Percentiles rank a stretch among this genome's conserved stretches.
Evolutionary conservation across 1,140 invertebrate genomes (phyloP).

Genomic region (Drosophila pectinifera): DNA sequence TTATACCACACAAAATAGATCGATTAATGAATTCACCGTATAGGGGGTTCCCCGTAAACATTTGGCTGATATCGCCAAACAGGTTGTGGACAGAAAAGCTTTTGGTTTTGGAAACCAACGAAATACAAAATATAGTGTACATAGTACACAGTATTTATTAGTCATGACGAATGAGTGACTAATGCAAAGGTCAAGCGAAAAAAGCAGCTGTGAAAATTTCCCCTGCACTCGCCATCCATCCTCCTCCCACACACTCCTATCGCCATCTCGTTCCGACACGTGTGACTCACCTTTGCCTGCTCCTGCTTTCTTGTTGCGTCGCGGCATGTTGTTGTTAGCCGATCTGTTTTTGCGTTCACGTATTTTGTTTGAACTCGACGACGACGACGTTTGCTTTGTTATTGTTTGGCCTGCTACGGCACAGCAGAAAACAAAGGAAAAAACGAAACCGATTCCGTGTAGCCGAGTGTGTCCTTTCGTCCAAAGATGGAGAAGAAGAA

Average conservation of each 20-base stretch:
- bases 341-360: conserved; percentile 49
- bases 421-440: conserved; percentile 24
- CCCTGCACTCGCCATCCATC: conserved; percentile 8
- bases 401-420: conserved; percentile 40
- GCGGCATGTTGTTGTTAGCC: conserved; percentile 67
- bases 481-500: conserved; percentile 5
- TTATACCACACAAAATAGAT: neutral
- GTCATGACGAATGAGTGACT: conserved; percentile 43
- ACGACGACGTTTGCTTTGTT: conserved; percentile 45
- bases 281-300: conserved; percentile 80
- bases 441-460: conserved; percentile 26
- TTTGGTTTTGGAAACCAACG: conserved; percentile 35
- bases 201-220: conserved; percentile 36
- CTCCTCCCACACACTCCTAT: conserved; percentile 3
- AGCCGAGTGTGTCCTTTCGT: conserved; percentile 43
- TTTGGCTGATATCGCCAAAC: conserved; percentile 72
- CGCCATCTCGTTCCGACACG: conserved; percentile 11
- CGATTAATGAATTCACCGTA: neutral
- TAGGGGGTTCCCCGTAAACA: conserved; percentile 13
- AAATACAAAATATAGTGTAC: conserved; percentile 28
- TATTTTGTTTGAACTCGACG: conserved; percentile 52
- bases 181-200: conserved; percentile 45
- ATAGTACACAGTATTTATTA: conserved; percentile 34
- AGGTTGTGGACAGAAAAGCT: conserved; percentile 68
- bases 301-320: conserved; percentile 78